phyloP scores from a whole-genome alignment of 2,888 invertebrate species.

The Tolmerus cingulatus region DNA sequence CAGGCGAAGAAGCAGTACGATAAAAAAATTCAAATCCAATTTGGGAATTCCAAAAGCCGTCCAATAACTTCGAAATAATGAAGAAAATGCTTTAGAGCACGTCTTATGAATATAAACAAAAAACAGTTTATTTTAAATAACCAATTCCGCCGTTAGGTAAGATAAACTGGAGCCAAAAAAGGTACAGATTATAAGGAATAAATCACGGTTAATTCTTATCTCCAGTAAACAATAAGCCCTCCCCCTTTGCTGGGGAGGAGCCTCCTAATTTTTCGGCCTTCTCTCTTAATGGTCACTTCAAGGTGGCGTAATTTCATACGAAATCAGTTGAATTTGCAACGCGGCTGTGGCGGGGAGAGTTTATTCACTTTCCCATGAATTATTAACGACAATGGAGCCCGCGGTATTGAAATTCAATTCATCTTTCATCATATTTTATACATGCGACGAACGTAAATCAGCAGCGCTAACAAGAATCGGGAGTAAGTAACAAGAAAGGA shows the following conservation, averaged over 20 bases:
- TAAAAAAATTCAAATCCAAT: neutral
- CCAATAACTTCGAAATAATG: neutral
- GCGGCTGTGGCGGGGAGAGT: neutral
- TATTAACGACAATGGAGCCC: constrained; percentile 3
- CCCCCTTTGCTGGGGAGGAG: neutral
- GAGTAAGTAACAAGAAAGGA: constrained; percentile 1
- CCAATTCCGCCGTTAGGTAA: neutral
- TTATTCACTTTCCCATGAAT: constrained; percentile 17
- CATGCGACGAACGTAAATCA: constrained; percentile 24
- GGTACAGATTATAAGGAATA: neutral
- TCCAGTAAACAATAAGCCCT: neutral
- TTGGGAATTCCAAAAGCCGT: neutral
- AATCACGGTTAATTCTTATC: neutral
- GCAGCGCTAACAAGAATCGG: constrained; percentile 5
- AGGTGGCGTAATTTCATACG: neutral
- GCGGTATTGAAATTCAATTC: constrained; percentile 28
- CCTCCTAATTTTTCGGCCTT: neutral
- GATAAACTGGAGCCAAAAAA: neutral
- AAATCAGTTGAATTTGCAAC: neutral
- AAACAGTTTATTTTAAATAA: neutral
- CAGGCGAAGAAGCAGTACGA: neutral
- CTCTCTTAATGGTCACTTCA: neutral
- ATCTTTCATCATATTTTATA: constrained; percentile 17
- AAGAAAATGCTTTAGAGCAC: neutral
- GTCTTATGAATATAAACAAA: neutral